Base-by-base conservation (phyloP, 2,113 vertebrate species). In the Pseudonaja textilis region DNA sequence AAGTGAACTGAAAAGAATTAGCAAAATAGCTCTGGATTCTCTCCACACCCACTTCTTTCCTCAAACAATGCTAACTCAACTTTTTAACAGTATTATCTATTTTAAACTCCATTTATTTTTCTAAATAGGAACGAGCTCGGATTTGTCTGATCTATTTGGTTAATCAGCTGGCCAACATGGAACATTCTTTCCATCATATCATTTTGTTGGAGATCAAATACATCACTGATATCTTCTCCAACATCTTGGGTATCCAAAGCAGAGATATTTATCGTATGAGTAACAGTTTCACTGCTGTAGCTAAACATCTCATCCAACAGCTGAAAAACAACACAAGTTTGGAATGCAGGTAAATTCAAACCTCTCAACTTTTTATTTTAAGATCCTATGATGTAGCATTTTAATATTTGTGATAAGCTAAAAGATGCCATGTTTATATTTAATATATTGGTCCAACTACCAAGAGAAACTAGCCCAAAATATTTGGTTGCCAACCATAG, bases 231-330 rank as follows among this genome's bases (percentile, higher is more conserved):
- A 95, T 96, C 12, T 98, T 99, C 97, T 96, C 96, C 0, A 95
- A 97, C 94, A 96, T 99, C 85, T 94, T 99, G 95, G 98, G 98
- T 1, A 93, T 97, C 54, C 98, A 98, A 52, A 98, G 98, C 92
- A 98, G 98, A 96, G 99, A 99, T 87, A 98, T 99, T 94, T 99
- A 99, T 95, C 98, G 98, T 93, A 99, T 98, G 98, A 99, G 99
- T 96, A 99, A 99, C 98, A 99, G 98, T n/a, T 99, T 99, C 97
- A 97, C 96, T 0, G 97, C 98, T 90, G 98, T 99, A 25, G 98
- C 99, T 94, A 97, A 96, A 52, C 97, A 99, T 88, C 98, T 99
- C 0, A 96, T 95, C 50, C 96, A 88, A n/a, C 98, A 98, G 23
- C 98, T 99, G 23, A 98, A 98, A 93, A 91, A 94, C 0, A 91